These are phyloP conservation scores for Drosophila stalkeri DNA, from an alignment of 2,888 invertebrate species.

Conservation along the genomic window DNA sequence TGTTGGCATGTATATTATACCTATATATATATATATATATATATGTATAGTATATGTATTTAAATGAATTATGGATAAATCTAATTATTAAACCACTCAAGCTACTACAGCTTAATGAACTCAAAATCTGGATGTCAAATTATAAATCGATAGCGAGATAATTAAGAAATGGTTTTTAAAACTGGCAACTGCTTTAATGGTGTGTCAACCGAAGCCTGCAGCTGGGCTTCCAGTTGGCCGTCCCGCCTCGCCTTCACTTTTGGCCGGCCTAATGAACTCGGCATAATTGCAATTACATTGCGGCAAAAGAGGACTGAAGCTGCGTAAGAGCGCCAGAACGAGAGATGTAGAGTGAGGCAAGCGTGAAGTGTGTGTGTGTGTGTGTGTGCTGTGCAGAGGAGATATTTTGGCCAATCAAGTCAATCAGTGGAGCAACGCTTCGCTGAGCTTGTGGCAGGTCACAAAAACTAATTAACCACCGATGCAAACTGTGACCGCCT, in stretches of 20 bases:
- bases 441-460: conserved; percentile 56
- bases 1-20: background rate
- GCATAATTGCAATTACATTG: conserved; percentile 74
- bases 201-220: conserved; percentile 9
- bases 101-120: background rate
- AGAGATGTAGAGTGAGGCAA: background rate
- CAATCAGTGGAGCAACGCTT: conserved; percentile 63
- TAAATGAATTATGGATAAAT: background rate
- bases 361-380: background rate
- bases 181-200: conserved; percentile 38
- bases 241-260: background rate
- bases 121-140: background rate
- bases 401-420: conserved; percentile 61
- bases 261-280: conserved; percentile 65
- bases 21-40: too few species aligned
- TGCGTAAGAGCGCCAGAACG: background rate
- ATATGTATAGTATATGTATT: background rate
- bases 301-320: conserved; percentile 16
- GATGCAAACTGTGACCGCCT: conserved; percentile 41
- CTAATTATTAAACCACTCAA: background rate
- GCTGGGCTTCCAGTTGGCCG: background rate
- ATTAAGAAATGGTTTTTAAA: conserved; percentile 24
- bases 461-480: conserved; percentile 75
- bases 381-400: conserved; percentile 14
- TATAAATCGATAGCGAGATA: conserved; percentile 28